Evolutionary conservation across 2,888 invertebrate genomes (phyloP), one percentile per base, ranked within the genome.

Genomic region (Habrosyne pyritoides): DNA sequence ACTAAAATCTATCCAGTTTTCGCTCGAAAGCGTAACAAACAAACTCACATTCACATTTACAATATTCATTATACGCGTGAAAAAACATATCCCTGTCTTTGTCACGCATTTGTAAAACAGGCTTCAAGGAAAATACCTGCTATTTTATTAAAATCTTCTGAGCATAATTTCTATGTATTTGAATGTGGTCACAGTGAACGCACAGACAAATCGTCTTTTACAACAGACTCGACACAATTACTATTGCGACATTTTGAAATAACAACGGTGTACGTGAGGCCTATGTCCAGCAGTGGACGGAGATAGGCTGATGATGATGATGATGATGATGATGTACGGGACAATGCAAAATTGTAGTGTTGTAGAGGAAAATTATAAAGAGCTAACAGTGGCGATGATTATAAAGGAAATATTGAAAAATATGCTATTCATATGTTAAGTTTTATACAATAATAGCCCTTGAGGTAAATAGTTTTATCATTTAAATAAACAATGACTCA

Each of bases 141-240:
- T n/a, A n/a, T 8, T 28, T 7, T 28, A 28, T 28, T 10, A 28
- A 28, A 7, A 28, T 28, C 10, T 6, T 28, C 28, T 10, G 10
- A 12, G 4, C 3, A 53, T 59, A 56, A 24, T 57, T 60, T 55
- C 42, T 42, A 18, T 42, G 2, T 6, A 42, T 18, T 42, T 8
- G 8, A 18, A 22, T 54, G 33, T 33, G 53, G 75, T 67, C 73
- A 82, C 75, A 81, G 77, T 71, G 61, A 52, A 52, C 53, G 73
- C 54, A 48, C 79, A 75, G 57, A 68, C 71, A 81, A 77, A 82
- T 78, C 61, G 70, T 58, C 54, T 54, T 53, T 61, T 56, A 67
- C 66, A 71, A 66, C 71, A 67, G 59, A 53, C 59, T 8, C 30
- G 66, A 65, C 69, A 69, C 55, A 58, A 52, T 22, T 52, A 60